Percentiles rank a stretch among this genome's conserved stretches.
Evolutionary conservation across 2,797 vertebrate species (phyloP).

Genomic region (Botia almorhae): DNA sequence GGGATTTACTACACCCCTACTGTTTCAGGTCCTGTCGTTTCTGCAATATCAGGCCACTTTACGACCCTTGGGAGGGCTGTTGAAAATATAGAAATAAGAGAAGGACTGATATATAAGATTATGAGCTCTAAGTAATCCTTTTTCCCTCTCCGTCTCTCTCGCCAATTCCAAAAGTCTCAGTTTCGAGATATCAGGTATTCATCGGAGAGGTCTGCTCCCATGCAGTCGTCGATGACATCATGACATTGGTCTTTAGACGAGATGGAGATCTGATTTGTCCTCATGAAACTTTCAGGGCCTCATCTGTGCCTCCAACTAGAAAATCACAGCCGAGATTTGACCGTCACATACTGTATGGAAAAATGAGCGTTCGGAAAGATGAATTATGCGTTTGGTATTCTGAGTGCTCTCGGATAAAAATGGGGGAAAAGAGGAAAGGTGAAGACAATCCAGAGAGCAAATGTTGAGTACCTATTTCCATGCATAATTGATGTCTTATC

Average conservation of each 20-base stretch:
- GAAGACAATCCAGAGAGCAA: conserved; percentile 8
- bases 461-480: conserved; percentile 58
- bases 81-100: conserved; percentile 46
- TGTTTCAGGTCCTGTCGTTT: conserved; percentile 24
- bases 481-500: conserved; percentile 67
- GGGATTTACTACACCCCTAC: background rate
- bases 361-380: conserved; percentile 16
- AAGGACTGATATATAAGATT: conserved; percentile 47
- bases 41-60: conserved; percentile 33
- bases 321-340: conserved; percentile 42
- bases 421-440: conserved; percentile 5
- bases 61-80: conserved; percentile 6
- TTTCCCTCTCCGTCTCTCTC: background rate
- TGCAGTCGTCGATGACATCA: conserved; percentile 63
- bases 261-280: conserved; percentile 65
- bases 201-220: conserved; percentile 41
- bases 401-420: conserved; percentile 15
- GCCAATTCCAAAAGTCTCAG: conserved; percentile 22
- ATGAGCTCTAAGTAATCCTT: conserved; percentile 17
- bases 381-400: conserved; percentile 12
- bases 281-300: conserved; percentile 68
- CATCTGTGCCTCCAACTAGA: conserved; percentile 54
- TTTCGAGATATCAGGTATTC: conserved; percentile 62
- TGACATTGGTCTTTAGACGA: conserved; percentile 57
- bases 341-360: conserved; percentile 19